phyloP scores from a whole-genome alignment of 1,140 invertebrate genomes.

The Drosophila suzukii region DNA sequence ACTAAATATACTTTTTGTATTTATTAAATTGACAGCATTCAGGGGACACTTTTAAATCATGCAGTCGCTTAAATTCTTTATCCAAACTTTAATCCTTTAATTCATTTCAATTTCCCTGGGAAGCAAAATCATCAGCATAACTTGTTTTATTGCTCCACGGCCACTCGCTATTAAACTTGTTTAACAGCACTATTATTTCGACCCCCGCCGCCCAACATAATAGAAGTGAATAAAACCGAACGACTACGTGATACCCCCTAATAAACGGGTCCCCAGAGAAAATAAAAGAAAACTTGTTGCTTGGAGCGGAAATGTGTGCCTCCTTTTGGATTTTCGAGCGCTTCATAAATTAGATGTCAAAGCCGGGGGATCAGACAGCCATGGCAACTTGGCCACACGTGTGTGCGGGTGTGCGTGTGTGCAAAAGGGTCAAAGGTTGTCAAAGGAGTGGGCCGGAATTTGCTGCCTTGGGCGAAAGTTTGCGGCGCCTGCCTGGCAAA shows the following conservation, averaged over 20 bases:
- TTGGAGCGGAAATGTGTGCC: conserved; percentile 20
- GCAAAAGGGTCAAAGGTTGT: conserved; percentile 63
- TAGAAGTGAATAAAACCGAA: conserved; percentile 32
- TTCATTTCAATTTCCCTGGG: background rate
- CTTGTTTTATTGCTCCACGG: conserved; percentile 6
- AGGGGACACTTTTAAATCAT: no score
- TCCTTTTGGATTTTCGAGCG: conserved; percentile 41
- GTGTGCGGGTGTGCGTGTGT: background rate
- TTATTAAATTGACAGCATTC: no score
- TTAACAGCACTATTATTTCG: conserved; percentile 14
- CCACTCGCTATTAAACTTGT: conserved; percentile 7
- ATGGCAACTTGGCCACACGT: conserved; percentile 21
- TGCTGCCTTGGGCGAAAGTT: conserved; percentile 38
- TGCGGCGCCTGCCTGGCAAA: conserved; percentile 33
- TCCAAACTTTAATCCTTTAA: background rate
- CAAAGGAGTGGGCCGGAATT: conserved; percentile 45
- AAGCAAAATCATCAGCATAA: background rate
- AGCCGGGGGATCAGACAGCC: conserved; percentile 58
- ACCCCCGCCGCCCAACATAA: background rate
- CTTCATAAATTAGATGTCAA: conserved; percentile 81
- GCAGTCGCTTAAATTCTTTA: no score
- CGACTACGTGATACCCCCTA: conserved; percentile 42
- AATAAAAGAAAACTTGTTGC: conserved; percentile 10
- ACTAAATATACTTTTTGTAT: no score
- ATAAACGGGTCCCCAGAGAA: conserved; percentile 15